phyloP scores from a whole-genome alignment of 2,797 vertebrate species.

The Mastacembelus armatus region DNA sequence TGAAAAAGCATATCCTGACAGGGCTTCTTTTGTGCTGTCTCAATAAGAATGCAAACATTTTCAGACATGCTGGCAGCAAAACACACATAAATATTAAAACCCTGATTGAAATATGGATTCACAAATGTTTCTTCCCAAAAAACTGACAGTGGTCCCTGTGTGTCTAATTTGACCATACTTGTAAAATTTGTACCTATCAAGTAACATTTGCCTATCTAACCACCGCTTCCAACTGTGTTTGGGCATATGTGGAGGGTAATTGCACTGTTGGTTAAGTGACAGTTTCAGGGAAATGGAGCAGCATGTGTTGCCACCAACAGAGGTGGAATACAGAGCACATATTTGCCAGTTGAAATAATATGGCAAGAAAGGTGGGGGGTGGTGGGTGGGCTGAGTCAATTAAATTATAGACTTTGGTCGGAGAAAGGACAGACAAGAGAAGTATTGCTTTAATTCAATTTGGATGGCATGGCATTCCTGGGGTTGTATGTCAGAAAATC shows the following conservation, averaged over 20 bases:
- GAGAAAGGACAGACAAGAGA: constrained; percentile 21
- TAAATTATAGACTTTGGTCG: constrained; percentile 46
- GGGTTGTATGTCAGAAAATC: background rate
- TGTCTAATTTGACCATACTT: constrained; percentile 56
- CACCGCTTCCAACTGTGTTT: constrained; percentile 60
- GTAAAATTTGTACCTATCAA: constrained; percentile 67
- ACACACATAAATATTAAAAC: constrained; percentile 37
- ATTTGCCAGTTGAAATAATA: constrained; percentile 69
- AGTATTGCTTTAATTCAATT: constrained; percentile 44
- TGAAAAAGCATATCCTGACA: constrained; percentile 41
- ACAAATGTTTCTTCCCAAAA: constrained; percentile 6
- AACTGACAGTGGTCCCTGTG: constrained; percentile 40
- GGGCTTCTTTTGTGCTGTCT: constrained; percentile 68
- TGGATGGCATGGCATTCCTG: constrained; percentile 28
- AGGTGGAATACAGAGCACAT: constrained; percentile 64
- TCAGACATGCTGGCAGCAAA: constrained; percentile 37
- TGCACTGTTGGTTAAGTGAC: constrained; percentile 66
- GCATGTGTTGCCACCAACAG: constrained; percentile 48
- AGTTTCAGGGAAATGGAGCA: constrained; percentile 55
- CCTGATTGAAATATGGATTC: constrained; percentile 27
- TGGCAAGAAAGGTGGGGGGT: too few species aligned
- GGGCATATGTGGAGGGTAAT: constrained; percentile 61
- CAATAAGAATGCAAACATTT: constrained; percentile 65
- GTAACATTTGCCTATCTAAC: constrained; percentile 71
- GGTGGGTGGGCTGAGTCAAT: constrained; percentile 49